Evolutionary conservation across 2,797 vertebrate species (phyloP).

Genomic region (Peromyscus melanophrys): DNA sequence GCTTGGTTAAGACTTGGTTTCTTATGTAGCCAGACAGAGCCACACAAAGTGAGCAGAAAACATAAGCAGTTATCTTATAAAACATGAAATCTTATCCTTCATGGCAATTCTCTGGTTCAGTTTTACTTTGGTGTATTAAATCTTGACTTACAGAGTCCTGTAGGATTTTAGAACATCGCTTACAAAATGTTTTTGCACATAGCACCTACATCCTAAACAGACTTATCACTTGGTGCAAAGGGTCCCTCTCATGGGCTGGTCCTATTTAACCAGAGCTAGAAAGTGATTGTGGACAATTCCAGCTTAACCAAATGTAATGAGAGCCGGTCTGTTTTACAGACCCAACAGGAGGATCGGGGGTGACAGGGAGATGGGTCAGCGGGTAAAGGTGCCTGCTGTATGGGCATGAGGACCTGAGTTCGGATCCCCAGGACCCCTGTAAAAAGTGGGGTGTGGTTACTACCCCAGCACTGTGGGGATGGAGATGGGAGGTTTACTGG

Average conservation of each 20-base stretch:
- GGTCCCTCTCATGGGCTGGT: background rate
- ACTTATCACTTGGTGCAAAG: background rate
- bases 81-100: background rate
- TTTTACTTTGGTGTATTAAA: background rate
- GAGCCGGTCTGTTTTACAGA: too few relatives aligned
- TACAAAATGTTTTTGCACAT: background rate
- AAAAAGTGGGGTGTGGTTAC: background rate
- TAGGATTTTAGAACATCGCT: background rate
- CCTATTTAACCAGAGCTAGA: too few relatives aligned
- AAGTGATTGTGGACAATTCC: background rate
- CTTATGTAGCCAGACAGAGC: background rate
- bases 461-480: too few relatives aligned
- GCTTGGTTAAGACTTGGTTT: background rate
- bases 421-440: too few relatives aligned
- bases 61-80: background rate
- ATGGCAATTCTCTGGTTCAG: background rate
- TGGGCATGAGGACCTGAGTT: background rate
- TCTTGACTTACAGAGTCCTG: background rate
- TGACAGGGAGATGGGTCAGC: too few relatives aligned
- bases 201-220: background rate
- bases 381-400: accelerated
- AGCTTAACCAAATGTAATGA: background rate
- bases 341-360: background rate
- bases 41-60: background rate
- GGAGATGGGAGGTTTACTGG: background rate